Evolutionary conservation across 1,140 invertebrate genomes (phyloP).

Genomic region (Drosophila lini): DNA sequence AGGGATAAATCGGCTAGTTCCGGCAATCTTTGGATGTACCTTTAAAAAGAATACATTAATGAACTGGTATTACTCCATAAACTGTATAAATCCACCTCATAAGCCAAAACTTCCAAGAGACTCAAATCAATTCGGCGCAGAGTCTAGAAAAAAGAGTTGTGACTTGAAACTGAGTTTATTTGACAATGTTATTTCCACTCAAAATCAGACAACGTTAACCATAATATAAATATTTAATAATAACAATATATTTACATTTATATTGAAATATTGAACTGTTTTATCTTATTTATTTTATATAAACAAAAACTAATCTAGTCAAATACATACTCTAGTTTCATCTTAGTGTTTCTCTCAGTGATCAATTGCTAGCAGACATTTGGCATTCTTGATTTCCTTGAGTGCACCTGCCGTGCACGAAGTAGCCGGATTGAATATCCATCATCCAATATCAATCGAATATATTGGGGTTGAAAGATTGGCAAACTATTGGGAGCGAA

Average conservation of each 20-base stretch:
- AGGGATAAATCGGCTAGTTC: too few species aligned
- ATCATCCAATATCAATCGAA: conserved; percentile 5
- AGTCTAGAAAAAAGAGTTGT: background rate
- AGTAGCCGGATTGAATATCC: conserved; percentile 16
- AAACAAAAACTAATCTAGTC: too few species aligned
- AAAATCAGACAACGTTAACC: too few species aligned
- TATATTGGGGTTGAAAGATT: conserved; percentile 10
- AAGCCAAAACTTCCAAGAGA: background rate
- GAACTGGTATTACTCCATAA: background rate
- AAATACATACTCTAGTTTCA: too few species aligned
- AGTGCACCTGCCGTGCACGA: conserved; percentile 9
- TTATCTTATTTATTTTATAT: too few species aligned
- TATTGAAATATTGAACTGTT: too few species aligned
- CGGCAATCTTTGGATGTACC: background rate
- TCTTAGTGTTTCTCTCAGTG: background rate
- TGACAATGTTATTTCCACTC: too few species aligned
- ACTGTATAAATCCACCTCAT: too few species aligned
- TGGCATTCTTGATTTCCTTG: conserved; percentile 28
- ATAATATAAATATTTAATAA: too few species aligned
- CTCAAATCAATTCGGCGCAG: background rate
- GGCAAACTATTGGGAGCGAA: background rate
- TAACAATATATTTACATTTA: too few species aligned
- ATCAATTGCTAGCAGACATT: background rate
- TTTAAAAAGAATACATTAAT: background rate
- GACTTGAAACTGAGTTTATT: too few species aligned